Base-by-base conservation (phyloP, 2,797 vertebrate genomes). In the Merluccius polli region DNA sequence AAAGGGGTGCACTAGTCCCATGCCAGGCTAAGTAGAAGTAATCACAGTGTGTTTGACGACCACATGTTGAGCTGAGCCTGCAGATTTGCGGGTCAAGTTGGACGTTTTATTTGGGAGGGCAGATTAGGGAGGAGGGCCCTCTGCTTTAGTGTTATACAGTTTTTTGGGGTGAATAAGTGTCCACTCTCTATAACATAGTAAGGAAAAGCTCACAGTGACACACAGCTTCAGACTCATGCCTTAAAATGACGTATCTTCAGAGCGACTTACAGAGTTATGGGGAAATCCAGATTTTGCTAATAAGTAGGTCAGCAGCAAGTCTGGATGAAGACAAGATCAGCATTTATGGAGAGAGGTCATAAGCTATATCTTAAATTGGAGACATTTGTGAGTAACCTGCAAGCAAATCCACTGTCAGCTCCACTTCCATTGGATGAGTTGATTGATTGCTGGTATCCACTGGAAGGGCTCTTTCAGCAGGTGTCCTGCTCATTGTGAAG, bases 231-330 rank as follows among this genome's bases (percentile, higher is more conserved):
- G 81, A 85, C 87, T 86, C 86, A 89, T 89, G 87, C 87, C 79
- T 81, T 0, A 31, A 87, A 85, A 83, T 41, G 52, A 73, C 87
- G 75, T 41, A 78, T 77, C 30, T n/a, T 79, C 80, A 71, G 18
- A 80, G 71, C 12, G 24, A 83, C 79, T 89, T 89, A 86, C n/a
- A 10, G 71, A 76, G 78, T 82, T 88, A 72, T 27, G 15, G 72
- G 81, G 83, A 87, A 77, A 87, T 82, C 79, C 21, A 81, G 68
- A 87, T 86, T 86, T 79, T 63, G 33, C 41, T 73, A 81, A 30
- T 86, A 91, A 89, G 87, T 89, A 85, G 87, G 86, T 89, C 87
- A 87, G 74, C 81, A 80, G 83, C 85, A 85, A 77, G 83, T 87
- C 80, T 81, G 76, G 80, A 74, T 72, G 38, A 59, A 27, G 24